phyloP scores from a whole-genome alignment of 1,140 invertebrate species.

The Drosophila tropicalis region DNA sequence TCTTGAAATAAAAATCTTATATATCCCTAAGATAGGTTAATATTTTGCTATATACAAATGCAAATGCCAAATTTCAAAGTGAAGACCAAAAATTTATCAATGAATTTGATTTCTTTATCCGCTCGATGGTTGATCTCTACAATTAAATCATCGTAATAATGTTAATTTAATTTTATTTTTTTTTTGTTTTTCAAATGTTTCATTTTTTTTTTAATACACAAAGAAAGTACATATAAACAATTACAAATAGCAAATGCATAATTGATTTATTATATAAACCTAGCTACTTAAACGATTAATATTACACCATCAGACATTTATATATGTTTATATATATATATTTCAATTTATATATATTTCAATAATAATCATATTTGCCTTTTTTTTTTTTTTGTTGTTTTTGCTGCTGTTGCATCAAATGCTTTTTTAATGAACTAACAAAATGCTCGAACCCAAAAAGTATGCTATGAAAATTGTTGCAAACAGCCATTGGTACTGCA shows the following conservation, averaged over 20 bases:
- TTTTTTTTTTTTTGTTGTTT: background rate
- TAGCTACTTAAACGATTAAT: constrained; percentile 21
- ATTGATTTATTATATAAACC: constrained; percentile 20
- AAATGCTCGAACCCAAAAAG: constrained; percentile 12
- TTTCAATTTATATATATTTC: background rate
- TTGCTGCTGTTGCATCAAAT: constrained; percentile 4
- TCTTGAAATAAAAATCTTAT: too few relatives aligned
- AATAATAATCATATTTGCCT: constrained; percentile 2
- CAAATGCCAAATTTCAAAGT: too few relatives aligned
- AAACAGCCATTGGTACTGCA: background rate
- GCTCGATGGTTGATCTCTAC: too few relatives aligned
- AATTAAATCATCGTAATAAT: too few relatives aligned
- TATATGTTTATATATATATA: background rate
- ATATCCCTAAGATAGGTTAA: too few relatives aligned
- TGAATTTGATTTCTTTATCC: background rate
- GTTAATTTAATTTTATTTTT: background rate
- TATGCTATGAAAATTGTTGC: constrained; percentile 13
- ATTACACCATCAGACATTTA: constrained; percentile 13
- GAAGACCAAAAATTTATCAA: background rate
- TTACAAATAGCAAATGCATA: constrained; percentile 21
- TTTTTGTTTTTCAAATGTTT: background rate
- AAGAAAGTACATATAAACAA: constrained; percentile 18
- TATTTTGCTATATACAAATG: too few relatives aligned
- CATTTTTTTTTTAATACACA: constrained; percentile 14
- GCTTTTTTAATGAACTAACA: constrained; percentile 12